Base-by-base conservation (phyloP, 1,140 invertebrate genomes). In the Akabosia matsudoensis region DNA sequence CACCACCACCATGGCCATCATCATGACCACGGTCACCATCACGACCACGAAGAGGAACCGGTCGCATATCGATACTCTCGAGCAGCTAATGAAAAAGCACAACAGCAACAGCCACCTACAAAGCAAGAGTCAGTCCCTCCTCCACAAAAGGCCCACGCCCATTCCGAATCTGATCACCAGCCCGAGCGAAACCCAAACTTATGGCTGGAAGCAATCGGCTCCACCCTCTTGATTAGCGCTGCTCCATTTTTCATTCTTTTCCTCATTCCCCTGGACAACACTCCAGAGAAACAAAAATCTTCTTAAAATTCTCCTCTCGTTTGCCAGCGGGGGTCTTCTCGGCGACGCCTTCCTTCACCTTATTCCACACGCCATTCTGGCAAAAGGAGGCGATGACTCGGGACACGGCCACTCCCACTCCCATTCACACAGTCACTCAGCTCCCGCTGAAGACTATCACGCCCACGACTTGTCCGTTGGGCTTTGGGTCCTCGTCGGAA, bases 341-440 rank as follows among this genome's bases (percentile, higher is more conserved):
- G 97, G 96, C 10, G 97, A 98, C 88, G 96, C 97, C 3, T 98
- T 98, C 86, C 86, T 98, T 1, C 97, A 98, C 88, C 86, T 98
- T 30, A 98, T 98, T 83, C 97, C 97, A 37, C 96, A 98, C 87
- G 95, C 96, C 22, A 88, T 97, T 0, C 86, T 90, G 51, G 88
- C 91, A 31, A 71, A 87, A 82, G 83, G 83, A 7, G 76, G 78
- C 1, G 74, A 79, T 72, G 75, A 73, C 31, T 83, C 84, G 34
- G 83, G 79, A 18, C 85, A 87, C 82, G 86, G 84, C 18, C 88
- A 90, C 81, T 77, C 83, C 18, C 89, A 92, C 82, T 82, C 82
- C 1, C 87, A 89, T 81, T 79, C 80, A 0, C 87, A 92, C 83
- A 78, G 84, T 76, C 87, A 90, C 81, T 75, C 22, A 56, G 61